These are phyloP conservation scores for Venturia canescens DNA, from an alignment of 1,140 invertebrate genomes.

Conservation along the genomic window DNA sequence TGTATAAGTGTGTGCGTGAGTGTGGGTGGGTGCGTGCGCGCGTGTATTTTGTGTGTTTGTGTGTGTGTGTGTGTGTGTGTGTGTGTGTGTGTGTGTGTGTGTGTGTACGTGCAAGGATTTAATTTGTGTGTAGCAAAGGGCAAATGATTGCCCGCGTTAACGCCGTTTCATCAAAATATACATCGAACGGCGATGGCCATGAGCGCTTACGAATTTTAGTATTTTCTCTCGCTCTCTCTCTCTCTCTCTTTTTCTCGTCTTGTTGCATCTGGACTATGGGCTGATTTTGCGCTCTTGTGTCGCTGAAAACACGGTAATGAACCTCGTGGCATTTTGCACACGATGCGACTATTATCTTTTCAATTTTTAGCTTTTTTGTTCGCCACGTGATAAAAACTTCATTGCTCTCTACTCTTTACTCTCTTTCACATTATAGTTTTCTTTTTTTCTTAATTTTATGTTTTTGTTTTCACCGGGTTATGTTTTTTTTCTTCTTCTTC, in stretches of 20 bases:
- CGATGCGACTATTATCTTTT: slow-evolving; percentile 17
- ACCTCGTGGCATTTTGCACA: not conserved
- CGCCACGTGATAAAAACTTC: slow-evolving; percentile 24
- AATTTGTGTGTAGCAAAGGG: not conserved
- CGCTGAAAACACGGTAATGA: slow-evolving; percentile 16
- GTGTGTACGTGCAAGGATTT: slow-evolving; percentile 44
- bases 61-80: slow-evolving; percentile 4
- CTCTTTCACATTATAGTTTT: slow-evolving; percentile 16
- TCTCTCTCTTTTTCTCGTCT: too few species aligned
- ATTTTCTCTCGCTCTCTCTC: too few species aligned
- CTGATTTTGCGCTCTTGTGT: not conserved
- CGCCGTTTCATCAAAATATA: slow-evolving; percentile 15
- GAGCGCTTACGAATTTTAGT: slow-evolving; percentile 16
- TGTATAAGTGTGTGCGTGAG: slow-evolving; percentile 35
- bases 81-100: slow-evolving; percentile 38
- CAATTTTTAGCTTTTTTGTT: too few species aligned
- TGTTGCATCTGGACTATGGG: slow-evolving; percentile 6
- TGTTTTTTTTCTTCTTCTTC: slow-evolving; percentile 22
- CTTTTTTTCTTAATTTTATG: slow-evolving; percentile 37
- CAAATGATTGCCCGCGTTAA: slow-evolving; percentile 2
- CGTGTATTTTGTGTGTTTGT: not conserved
- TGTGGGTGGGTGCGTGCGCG: slow-evolving; percentile 33
- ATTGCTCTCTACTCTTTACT: slow-evolving; percentile 47
- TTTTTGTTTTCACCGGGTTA: slow-evolving; percentile 43
- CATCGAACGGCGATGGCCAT: slow-evolving; percentile 25